Percentiles rank a stretch among this genome's conserved stretches.
These are phyloP conservation scores for Andrena fulva DNA, from an alignment of 2,888 invertebrate genomes.

Conservation along the genomic window DNA sequence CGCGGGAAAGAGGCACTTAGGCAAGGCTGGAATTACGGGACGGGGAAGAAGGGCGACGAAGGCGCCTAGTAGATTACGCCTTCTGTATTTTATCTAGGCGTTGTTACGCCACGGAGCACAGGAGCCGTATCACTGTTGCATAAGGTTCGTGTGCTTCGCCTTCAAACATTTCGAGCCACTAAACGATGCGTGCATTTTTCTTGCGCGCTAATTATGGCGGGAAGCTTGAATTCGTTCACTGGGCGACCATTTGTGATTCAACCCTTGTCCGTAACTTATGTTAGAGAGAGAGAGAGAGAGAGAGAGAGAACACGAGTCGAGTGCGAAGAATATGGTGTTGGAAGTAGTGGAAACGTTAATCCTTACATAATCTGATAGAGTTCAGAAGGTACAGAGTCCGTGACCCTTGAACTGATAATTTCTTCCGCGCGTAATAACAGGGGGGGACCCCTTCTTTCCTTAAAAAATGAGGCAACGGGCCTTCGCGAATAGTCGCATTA, in stretches of 20 bases:
- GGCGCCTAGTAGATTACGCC: not conserved
- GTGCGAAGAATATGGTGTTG: not conserved
- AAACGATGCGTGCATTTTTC: not conserved
- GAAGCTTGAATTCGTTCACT: not conserved
- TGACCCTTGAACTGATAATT: not conserved
- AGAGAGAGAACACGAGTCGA: too few species aligned
- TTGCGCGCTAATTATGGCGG: not conserved
- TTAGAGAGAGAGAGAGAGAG: too few species aligned
- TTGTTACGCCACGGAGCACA: not conserved
- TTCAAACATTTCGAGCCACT: not conserved
- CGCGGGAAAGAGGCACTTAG: not conserved
- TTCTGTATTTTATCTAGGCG: constrained; percentile 4
- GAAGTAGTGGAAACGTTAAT: not conserved
- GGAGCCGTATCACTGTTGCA: constrained; percentile 7
- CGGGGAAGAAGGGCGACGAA: not conserved
- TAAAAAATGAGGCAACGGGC: not conserved
- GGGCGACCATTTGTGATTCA: too few species aligned
- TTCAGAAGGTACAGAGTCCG: not conserved
- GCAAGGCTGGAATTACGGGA: not conserved
- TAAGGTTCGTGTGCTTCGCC: constrained; percentile 25
- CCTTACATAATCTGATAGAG: constrained; percentile 15
- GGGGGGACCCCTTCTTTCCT: not conserved
- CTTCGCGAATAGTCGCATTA: not conserved
- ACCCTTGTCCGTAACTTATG: not conserved
- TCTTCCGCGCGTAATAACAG: not conserved